phyloP scores from a whole-genome alignment of 2,797 vertebrate species.

The Acipenser oxyrinchus region DNA sequence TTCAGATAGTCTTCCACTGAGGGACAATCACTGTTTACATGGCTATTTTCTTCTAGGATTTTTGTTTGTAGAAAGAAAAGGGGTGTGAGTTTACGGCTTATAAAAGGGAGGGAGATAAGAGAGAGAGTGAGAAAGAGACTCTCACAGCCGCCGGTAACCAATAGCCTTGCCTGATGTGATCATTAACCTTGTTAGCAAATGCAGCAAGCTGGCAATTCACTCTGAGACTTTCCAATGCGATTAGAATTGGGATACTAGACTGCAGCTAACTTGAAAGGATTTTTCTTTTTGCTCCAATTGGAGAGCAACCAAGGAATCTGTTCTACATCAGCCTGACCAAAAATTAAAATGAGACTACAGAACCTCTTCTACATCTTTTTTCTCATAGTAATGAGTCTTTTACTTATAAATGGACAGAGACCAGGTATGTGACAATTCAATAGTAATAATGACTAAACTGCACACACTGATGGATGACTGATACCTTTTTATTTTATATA shows the following conservation, averaged over 20 bases:
- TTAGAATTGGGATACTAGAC: too few species aligned
- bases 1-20: constrained; percentile 14
- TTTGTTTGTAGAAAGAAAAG: constrained; percentile 60
- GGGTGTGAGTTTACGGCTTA: constrained; percentile 36
- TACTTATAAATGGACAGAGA: constrained; percentile 47
- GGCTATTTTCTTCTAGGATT: constrained; percentile 36
- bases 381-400: constrained; percentile 35
- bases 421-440: constrained; percentile 46
- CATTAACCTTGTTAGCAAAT: constrained; percentile 41
- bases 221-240: constrained; percentile 9
- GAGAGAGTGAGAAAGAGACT: constrained; percentile 36
- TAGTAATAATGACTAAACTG: too few species aligned
- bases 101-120: constrained; percentile 3
- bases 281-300: constrained; percentile 12
- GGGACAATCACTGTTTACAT: constrained; percentile 36
- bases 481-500: too few species aligned
- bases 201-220: constrained; percentile 23
- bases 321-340: constrained; percentile 14
- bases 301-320: constrained; percentile 5
- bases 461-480: too few species aligned
- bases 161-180: constrained; percentile 42
- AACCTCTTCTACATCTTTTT: constrained; percentile 32
- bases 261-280: constrained; percentile 8
- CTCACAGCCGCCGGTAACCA: background rate
- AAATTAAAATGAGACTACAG: constrained; percentile 46